These are phyloP conservation scores for Erpetoichthys calabaricus DNA, from an alignment of 2,797 vertebrate species.

Conservation along the genomic window DNA sequence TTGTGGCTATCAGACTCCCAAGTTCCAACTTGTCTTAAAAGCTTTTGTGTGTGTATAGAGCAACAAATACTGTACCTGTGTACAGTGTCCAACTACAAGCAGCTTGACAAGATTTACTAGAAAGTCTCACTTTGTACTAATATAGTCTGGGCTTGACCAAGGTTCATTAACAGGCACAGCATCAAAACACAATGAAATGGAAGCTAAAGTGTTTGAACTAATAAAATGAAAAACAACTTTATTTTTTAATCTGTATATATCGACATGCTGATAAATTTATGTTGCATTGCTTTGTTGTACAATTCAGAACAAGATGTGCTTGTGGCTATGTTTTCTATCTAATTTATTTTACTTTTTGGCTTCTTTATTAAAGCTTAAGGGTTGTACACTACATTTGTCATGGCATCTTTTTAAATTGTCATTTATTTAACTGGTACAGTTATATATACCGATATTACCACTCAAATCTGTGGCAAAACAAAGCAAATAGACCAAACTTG, in stretches of 20 bases:
- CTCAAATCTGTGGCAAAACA: neutral
- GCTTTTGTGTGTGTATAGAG: no score
- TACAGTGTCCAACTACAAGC: no score
- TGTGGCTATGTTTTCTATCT: constrained; percentile 67
- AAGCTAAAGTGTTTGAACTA: constrained; percentile 44
- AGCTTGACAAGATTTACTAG: no score
- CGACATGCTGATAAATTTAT: constrained; percentile 41
- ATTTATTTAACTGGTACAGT: no score
- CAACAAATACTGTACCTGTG: no score
- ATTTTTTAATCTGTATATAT: constrained; percentile 58
- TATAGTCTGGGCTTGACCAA: no score
- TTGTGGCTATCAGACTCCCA: no score
- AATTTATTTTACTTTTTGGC: constrained; percentile 79
- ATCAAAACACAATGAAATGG: constrained; percentile 40
- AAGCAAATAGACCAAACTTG: neutral
- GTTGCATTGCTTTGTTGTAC: constrained; percentile 63
- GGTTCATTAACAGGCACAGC: no score
- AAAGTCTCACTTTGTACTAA: no score
- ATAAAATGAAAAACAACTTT: constrained; percentile 37
- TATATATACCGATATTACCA: neutral
- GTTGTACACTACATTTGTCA: constrained; percentile 38
- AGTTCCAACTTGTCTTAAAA: no score
- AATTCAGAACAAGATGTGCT: constrained; percentile 60
- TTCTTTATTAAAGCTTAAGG: constrained; percentile 63
- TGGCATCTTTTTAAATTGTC: no score